Evolutionary conservation across 2,113 vertebrate genomes (phyloP).

Genomic region (Manacus vitellinus): DNA sequence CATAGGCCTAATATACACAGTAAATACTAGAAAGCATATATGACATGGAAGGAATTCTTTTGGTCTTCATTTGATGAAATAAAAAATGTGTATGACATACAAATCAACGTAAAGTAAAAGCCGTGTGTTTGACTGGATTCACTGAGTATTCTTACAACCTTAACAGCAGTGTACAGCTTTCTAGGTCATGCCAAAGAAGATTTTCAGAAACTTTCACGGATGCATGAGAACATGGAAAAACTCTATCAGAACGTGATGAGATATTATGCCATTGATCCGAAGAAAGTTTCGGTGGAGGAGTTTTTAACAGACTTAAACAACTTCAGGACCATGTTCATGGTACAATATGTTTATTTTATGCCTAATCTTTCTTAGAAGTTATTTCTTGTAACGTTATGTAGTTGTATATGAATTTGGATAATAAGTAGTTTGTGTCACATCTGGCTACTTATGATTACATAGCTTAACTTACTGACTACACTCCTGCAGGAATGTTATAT

Average conservation of each 20-base stretch:
- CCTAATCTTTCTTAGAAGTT: background rate
- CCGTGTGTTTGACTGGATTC: background rate
- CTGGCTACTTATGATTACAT: background rate
- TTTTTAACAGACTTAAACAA: conserved; percentile 93
- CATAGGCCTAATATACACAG: background rate
- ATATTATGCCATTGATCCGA: conserved; percentile 89
- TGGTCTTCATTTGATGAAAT: background rate
- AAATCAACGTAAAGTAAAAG: background rate
- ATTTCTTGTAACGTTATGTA: background rate
- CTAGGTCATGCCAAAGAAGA: conserved; percentile 83
- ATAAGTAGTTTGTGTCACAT: background rate
- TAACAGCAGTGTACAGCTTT: conserved; percentile 88
- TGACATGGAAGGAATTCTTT: background rate
- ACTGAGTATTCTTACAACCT: conserved; percentile 62
- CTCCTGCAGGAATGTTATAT: background rate
- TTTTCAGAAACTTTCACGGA: conserved; percentile 83
- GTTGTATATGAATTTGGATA: background rate
- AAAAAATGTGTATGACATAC: background rate
- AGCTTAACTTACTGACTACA: background rate
- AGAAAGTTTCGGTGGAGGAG: conserved; percentile 94
- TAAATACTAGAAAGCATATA: background rate
- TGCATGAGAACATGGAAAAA: conserved; percentile 89
- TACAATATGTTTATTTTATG: conserved; percentile 63
- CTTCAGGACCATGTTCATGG: conserved; percentile 91
- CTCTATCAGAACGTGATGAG: conserved; percentile 85